These are phyloP conservation scores for Drosophila erecta DNA, from an alignment of 1,140 invertebrate species.

Conservation along the genomic window DNA sequence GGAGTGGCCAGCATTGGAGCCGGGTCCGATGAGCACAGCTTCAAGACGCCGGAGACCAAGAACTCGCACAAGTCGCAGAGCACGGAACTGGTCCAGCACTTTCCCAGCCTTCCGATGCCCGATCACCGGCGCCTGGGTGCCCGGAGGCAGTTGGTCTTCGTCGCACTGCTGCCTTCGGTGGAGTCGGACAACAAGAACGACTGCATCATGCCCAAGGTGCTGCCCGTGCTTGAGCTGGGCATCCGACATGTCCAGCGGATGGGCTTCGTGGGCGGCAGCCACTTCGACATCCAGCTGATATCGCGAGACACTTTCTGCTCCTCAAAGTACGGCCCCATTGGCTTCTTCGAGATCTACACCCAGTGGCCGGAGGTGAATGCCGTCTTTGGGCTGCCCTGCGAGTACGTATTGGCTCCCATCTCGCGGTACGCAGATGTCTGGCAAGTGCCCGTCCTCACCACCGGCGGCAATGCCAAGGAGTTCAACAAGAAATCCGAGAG, in stretches of 20 bases:
- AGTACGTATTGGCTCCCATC: constrained; percentile 96
- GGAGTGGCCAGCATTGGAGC: constrained; percentile 41
- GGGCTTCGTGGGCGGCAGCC: constrained; percentile 87
- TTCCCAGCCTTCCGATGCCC: constrained; percentile 32
- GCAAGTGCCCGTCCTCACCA: constrained; percentile 94
- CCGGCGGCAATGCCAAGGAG: constrained; percentile 92
- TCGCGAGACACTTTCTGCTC: constrained; percentile 92
- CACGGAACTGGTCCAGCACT: constrained; percentile 68
- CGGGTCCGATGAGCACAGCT: constrained; percentile 66
- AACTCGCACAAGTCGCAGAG: constrained; percentile 65
- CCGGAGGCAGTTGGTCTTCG: constrained; percentile 65
- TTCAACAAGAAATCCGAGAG: constrained; percentile 84
- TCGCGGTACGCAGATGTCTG: constrained; percentile 94
- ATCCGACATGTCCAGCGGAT: constrained; percentile 87
- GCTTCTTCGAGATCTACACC: constrained; percentile 91
- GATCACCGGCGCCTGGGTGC: constrained; percentile 18
- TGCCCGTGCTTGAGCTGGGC: constrained; percentile 91
- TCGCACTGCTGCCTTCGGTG: constrained; percentile 64
- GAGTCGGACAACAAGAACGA: constrained; percentile 81
- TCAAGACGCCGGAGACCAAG: constrained; percentile 65
- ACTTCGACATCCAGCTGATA: constrained; percentile 88
- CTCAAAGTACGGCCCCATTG: constrained; percentile 90
- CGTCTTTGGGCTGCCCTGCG: constrained; percentile 95
- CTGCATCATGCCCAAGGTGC: constrained; percentile 87
- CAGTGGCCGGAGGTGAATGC: constrained; percentile 87